Conservation (phyloP, 2,113 vertebrate species). For the Rhinoptilus africanus region DNA sequence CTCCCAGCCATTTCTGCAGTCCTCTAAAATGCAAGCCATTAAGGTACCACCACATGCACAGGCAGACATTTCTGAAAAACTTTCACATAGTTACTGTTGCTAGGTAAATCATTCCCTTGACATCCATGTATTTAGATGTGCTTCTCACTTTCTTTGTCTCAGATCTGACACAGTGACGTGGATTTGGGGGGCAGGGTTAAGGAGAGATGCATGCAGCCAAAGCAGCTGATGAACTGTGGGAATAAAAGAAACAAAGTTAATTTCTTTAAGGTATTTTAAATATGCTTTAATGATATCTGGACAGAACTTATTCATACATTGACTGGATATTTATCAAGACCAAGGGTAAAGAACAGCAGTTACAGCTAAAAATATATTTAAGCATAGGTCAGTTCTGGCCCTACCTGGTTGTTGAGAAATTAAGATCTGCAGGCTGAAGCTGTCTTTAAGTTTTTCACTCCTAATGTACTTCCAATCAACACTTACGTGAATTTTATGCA, state of each 20-base stretch:
- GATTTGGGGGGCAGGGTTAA: neutral
- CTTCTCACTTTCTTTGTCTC: constrained; percentile 49
- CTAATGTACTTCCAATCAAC: neutral
- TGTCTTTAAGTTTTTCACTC: neutral
- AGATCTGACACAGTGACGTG: neutral
- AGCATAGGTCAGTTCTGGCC: neutral
- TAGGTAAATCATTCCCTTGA: constrained; percentile 59
- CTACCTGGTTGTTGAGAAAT: neutral
- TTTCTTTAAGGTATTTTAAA: neutral
- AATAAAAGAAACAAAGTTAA: neutral
- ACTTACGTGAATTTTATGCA: neutral
- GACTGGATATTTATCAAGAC: neutral
- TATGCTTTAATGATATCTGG: neutral
- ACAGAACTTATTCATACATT: neutral
- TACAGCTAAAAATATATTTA: neutral
- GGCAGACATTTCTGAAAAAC: constrained; percentile 17
- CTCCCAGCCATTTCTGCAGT: neutral
- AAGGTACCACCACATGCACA: neutral
- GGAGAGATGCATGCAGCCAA: neutral
- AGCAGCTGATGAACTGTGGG: neutral
- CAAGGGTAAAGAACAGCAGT: neutral
- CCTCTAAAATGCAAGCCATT: constrained; percentile 14
- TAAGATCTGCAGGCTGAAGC: neutral
- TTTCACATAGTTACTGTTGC: constrained; percentile 62
- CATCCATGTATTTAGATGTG: constrained; percentile 14